phyloP scores from a whole-genome alignment of 2,888 invertebrate species.

The Lamproptera curius region DNA sequence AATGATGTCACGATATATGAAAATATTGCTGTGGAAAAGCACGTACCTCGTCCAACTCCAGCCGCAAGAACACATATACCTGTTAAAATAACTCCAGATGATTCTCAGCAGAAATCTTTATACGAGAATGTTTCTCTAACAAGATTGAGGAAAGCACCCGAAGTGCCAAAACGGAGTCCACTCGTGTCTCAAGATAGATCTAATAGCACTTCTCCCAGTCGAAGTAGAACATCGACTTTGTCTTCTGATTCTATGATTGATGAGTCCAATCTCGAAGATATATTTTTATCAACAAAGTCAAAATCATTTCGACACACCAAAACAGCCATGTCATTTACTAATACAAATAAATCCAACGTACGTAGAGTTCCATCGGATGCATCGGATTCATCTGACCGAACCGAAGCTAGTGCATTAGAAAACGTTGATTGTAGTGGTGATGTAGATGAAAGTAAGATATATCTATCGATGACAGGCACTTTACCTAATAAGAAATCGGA shows the following conservation, averaged over 20 bases:
- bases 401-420: slow-evolving; percentile 68
- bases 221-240: slow-evolving; percentile 56
- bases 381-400: slow-evolving; percentile 56
- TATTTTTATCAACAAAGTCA: slow-evolving; percentile 65
- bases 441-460: slow-evolving; percentile 44
- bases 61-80: slow-evolving; percentile 59
- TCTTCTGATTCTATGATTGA: slow-evolving; percentile 68
- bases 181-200: slow-evolving; percentile 34
- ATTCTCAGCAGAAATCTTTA: slow-evolving; percentile 40
- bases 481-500: slow-evolving; percentile 56
- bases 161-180: slow-evolving; percentile 49
- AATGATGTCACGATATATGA: slow-evolving; percentile 53
- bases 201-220: slow-evolving; percentile 37
- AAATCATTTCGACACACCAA: slow-evolving; percentile 62
- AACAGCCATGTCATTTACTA: slow-evolving; percentile 34
- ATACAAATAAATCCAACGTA: slow-evolving; percentile 41
- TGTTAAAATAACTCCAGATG: slow-evolving; percentile 37
- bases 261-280: slow-evolving; percentile 69
- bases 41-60: slow-evolving; percentile 47
- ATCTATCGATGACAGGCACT: slow-evolving; percentile 65
- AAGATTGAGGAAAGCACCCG: slow-evolving; percentile 42
- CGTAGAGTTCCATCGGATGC: slow-evolving; percentile 53
- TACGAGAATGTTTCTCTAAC: slow-evolving; percentile 59
- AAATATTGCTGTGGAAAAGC: slow-evolving; percentile 46
- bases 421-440: slow-evolving; percentile 67